Evolutionary conservation across 2,797 vertebrate species (phyloP).

Genomic region (Todus mexicanus): DNA sequence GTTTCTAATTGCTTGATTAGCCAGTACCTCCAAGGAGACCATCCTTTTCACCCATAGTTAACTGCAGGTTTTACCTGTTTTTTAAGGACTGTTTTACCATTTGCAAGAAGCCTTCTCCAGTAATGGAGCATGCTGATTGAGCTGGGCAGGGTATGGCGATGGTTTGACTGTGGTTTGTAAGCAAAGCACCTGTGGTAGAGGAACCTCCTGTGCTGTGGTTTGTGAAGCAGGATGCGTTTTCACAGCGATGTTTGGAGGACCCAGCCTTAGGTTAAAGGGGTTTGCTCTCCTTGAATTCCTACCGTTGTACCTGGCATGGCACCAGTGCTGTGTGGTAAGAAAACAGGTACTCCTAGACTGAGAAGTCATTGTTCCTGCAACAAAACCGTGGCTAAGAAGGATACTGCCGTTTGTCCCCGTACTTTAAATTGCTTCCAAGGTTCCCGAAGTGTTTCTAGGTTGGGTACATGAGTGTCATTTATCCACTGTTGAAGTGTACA

Average conservation of each 20-base stretch:
- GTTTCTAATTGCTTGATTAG: slow-evolving; percentile 39
- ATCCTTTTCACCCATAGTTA: slow-evolving; percentile 40
- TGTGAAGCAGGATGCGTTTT: not conserved
- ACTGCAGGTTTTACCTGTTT: slow-evolving; percentile 35
- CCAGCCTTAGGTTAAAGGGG: not conserved
- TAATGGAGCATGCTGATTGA: not conserved
- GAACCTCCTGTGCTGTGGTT: not conserved
- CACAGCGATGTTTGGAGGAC: not conserved
- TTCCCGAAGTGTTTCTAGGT: not conserved
- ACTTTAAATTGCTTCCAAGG: not conserved
- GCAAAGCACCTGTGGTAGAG: not conserved
- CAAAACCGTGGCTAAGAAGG: not conserved
- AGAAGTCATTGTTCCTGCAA: not conserved
- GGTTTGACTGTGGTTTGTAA: not conserved
- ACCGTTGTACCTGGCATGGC: not conserved
- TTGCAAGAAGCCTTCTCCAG: not conserved
- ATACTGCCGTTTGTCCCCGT: not conserved
- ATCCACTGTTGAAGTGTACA: not conserved
- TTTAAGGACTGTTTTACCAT: slow-evolving; percentile 21
- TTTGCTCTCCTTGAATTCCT: not conserved
- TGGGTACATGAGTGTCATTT: not conserved
- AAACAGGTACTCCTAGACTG: not conserved
- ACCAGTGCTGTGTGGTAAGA: not conserved
- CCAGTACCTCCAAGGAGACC: not conserved
- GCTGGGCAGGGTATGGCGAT: not conserved